Base-by-base conservation (phyloP, 2,113 vertebrate species). In the Symphodus melops region DNA sequence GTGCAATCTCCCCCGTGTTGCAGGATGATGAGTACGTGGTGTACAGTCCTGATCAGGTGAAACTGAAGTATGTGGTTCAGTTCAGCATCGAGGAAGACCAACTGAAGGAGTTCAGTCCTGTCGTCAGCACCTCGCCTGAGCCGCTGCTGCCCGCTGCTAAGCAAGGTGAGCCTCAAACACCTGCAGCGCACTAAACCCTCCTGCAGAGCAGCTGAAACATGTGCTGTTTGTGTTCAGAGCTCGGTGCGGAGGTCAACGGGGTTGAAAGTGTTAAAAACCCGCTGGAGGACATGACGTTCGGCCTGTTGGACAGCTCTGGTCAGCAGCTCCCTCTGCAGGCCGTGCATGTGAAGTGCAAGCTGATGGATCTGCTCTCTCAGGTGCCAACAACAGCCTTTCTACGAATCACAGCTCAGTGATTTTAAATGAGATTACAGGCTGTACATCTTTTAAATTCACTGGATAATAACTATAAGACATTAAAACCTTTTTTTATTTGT, bases 21-120 rank as follows among this genome's bases (percentile, higher is more conserved):
- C 86, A 97, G 96, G 95, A 95, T 86, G 94, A 97, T 53, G 95
- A 97, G 89, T 97, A 94, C 76, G 95, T 96, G 68, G 95, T 97
- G 14, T 98, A 96, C 91, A 94, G 93, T 75, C 91, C 92, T 1
- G 93, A 91, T 54, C 95, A 97, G 86, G 87, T 97, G 82, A 94
- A 94, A 87, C 94, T 97, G 52, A 96, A 91, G 70, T 97, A 96
- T 3, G 87, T 97, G 80, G 87, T 97, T 68, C 95, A 92, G 79
- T 96, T 95, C 91, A 91, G 63, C 41, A 1, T 93, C 6, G 51
- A 82, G 73, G 93, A 89, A 28, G 95, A 97, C 58, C 17, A 79
- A 46, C 64, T 94, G 69, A 95, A 93, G 72, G 62, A 76, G 7
- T 95, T 96, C 86, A 79, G 89, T 25, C 92, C 93, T 51, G 5